Evolutionary conservation across 2,113 vertebrate species (phyloP), one percentile per base, ranked within the genome.

Genomic region (Oryzias curvinotus): DNA sequence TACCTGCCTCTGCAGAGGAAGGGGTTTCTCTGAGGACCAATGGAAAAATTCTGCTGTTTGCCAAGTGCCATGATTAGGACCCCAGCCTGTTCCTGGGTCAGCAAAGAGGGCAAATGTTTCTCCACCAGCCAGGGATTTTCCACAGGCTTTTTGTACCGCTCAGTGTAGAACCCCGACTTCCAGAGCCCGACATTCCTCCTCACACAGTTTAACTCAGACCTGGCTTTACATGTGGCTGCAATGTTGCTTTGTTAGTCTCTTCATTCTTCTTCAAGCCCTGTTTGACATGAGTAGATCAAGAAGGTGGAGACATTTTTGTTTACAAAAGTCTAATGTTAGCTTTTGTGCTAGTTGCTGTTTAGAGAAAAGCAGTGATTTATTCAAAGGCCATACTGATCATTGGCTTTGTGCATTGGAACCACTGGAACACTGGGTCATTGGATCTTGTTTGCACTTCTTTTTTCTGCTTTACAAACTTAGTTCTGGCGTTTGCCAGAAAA

Each of bases 1-100:
- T 90, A 89, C 86, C 85, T 88, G 76, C 64, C 76, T 85, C 77
- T 78, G 65, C 52, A 81, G 78, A 86, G 89, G 85, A 90, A 89
- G 66, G 66, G 57, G 57, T 78, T 74, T 84, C 80, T 90, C 67
- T 80, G 41, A 64, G 70, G 72, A 75, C 84, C 61, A 65, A 55
- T 85, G 87, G 87, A 87, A 89, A 88, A 80, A 73, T 73, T 56
- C 25, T 43, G 50, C 57, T 45, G 66, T 73, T 62, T 85, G 88
- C 85, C 88, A 88, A 89, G 73, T 68, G 58, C 52, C 52, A n/a
- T 77, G 79, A 83, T 85, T 86, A 88, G 72, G 68, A 61, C 82
- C 82, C 75, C 47, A 42, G 71, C 63, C 69, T 2, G 65, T 83
- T 89, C 82, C 81, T 81, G 84, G 84, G 88, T 89, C 83, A 85